Percentiles rank a stretch among this genome's conserved stretches.
These are phyloP conservation scores for Drosophila athabasca DNA, from an alignment of 1,140 invertebrate genomes.

Conservation along the genomic window DNA sequence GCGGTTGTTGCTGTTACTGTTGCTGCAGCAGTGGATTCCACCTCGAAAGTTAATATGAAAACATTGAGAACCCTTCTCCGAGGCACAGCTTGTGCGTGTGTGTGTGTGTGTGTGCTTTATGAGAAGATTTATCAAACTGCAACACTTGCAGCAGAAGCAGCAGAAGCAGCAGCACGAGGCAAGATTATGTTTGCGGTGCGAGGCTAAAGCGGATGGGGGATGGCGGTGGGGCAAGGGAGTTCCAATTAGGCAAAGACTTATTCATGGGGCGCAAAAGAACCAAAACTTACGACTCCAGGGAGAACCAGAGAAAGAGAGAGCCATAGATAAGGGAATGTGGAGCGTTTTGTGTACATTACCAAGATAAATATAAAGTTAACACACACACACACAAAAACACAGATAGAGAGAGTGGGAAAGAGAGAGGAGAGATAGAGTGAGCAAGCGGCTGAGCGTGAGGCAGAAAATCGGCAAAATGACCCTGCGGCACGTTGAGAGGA, in stretches of 20 bases:
- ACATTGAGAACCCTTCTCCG: constrained; percentile 43
- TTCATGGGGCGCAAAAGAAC: constrained; percentile 39
- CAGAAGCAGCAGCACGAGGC: constrained; percentile 6
- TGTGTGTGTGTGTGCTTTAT: constrained; percentile 6
- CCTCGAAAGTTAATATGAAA: constrained; percentile 62
- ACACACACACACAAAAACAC: constrained; percentile 41
- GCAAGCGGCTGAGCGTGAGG: constrained; percentile 1
- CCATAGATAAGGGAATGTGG: constrained; percentile 36
- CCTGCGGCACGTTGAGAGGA: constrained; percentile 78
- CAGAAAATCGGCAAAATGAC: constrained; percentile 71
- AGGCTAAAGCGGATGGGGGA: not conserved
- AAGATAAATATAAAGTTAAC: constrained; percentile 79
- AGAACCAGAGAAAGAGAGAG: not conserved
- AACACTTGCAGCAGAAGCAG: constrained; percentile 40
- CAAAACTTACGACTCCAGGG: constrained; percentile 45
- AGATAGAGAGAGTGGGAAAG: not conserved
- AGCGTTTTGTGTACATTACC: constrained; percentile 63
- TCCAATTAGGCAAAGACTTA: constrained; percentile 50
- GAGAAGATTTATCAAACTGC: constrained; percentile 57
- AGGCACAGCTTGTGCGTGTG: constrained; percentile 2
- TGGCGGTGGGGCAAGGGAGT: constrained; percentile 10
- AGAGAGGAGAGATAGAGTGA: not conserved
- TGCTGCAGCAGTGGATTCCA: constrained; percentile 25
- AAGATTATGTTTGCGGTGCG: constrained; percentile 39
- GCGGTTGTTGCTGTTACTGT: no score